phyloP scores from a whole-genome alignment of 2,888 invertebrate species.

The Diachrysia chrysitis region DNA sequence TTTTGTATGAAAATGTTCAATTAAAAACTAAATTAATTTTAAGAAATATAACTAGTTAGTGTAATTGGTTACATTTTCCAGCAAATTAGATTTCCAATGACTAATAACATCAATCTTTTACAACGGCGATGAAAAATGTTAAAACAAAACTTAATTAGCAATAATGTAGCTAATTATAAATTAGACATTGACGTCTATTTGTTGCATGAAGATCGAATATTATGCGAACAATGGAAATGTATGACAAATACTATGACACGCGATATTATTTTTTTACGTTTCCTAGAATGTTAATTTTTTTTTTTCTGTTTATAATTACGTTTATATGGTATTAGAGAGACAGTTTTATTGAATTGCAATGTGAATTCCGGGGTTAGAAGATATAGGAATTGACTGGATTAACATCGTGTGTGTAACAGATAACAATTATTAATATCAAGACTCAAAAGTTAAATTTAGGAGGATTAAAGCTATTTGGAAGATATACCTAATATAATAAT shows the following conservation, averaged over 20 bases:
- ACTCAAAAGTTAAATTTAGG: too few relatives aligned
- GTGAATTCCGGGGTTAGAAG: not conserved
- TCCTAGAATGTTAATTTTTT: conserved; percentile 13
- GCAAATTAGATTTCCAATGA: not conserved
- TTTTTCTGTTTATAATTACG: conserved; percentile 3
- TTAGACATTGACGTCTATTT: conserved; percentile 15
- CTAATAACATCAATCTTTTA: not conserved
- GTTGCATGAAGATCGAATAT: conserved; percentile 29
- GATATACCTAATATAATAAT: too few relatives aligned
- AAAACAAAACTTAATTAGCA: not conserved
- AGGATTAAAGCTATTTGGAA: too few relatives aligned
- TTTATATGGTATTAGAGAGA: conserved; percentile 30
- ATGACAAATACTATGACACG: conserved; percentile 46
- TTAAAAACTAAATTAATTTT: not conserved
- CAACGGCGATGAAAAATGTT: not conserved
- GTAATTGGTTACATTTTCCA: not conserved
- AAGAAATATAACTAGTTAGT: not conserved
- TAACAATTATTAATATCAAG: too few relatives aligned
- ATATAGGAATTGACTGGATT: not conserved
- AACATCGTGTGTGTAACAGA: too few relatives aligned
- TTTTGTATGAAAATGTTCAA: not conserved
- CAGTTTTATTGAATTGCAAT: not conserved
- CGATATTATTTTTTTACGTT: conserved; percentile 33
- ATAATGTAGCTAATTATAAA: conserved; percentile 13
- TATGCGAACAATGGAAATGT: conserved; percentile 28